phyloP scores from a whole-genome alignment of 1,140 invertebrate species.

The Philotrypesis tridentata region DNA sequence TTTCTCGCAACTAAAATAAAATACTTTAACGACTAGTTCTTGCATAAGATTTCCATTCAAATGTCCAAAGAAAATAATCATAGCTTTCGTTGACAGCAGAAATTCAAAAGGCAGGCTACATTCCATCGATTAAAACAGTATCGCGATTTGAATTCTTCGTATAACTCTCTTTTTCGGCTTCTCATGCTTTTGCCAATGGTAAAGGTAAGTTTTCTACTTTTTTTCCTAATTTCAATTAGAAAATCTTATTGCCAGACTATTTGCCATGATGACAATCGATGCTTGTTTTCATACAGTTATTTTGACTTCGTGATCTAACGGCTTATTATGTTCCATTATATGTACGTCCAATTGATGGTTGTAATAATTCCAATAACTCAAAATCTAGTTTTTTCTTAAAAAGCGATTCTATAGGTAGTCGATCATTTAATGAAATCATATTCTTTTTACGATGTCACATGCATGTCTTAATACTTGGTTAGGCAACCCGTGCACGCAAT shows the following conservation, averaged over 20 bases:
- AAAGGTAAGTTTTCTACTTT: background rate
- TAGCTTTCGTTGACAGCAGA: background rate
- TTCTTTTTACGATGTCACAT: background rate
- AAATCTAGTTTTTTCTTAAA: background rate
- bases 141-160: background rate
- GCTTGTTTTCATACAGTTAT: background rate
- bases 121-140: constrained; percentile 2
- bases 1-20: too few species aligned
- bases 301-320: background rate
- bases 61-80: background rate
- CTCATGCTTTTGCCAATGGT: background rate
- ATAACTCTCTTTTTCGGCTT: background rate
- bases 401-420: background rate
- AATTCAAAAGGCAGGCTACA: background rate
- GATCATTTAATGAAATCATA: too few species aligned
- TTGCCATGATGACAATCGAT: background rate
- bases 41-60: background rate
- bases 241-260: background rate
- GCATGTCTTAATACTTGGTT: background rate
- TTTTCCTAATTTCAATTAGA: background rate
- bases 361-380: too few species aligned
- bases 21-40: background rate
- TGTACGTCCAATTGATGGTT: background rate
- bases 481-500: background rate
- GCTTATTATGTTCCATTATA: constrained; percentile 29